Evolutionary conservation across 1,140 invertebrate species (phyloP), one percentile per base, ranked within the genome.

Genomic region (Agrilus planipennis): DNA sequence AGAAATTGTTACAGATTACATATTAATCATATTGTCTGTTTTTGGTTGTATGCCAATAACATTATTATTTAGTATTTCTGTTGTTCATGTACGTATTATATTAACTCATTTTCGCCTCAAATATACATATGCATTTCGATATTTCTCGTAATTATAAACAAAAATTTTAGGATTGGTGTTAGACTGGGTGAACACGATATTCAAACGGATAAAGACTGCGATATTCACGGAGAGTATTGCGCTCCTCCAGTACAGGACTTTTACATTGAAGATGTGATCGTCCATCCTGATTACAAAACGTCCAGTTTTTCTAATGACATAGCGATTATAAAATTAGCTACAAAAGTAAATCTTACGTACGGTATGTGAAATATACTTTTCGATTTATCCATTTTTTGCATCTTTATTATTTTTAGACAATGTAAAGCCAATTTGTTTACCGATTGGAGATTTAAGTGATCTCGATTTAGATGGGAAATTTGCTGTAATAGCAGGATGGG

Each of bases 161-260:
- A n/a, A n/a, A 34, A 34, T 58, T 50, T 31, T 37, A 73, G 69
- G 23, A 44, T 50, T 39, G 65, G 64, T 16, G 71, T 78, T 1
- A 58, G 79, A 27, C 55, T 81, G 0, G 79, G 79, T 6, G 78
- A 83, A 35, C 68, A 80, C 46, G 68, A 80, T 44, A 55, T 73
- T 0, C 54, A 50, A 14, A 68, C 55, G 0, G 63, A 72, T 25
- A 61, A 55, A 0, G 79, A 83, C 45, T 83, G 79, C 49, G 71
- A 75, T 42, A 44, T 57, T 0, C 64, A 59, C 1, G 21, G 21
- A 57, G 16, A 51, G 22, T 45, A 57, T n/a, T 80, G 78, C 44
- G 66, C 71, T 2, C 70, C 71, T 11, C 64, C 55, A 32, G 64
- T 69, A 18, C 69, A 79, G 62, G 73, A 79, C 46, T 6, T 34